phyloP scores from a whole-genome alignment of 1,140 invertebrate genomes.

The Kradibia gibbosae region DNA sequence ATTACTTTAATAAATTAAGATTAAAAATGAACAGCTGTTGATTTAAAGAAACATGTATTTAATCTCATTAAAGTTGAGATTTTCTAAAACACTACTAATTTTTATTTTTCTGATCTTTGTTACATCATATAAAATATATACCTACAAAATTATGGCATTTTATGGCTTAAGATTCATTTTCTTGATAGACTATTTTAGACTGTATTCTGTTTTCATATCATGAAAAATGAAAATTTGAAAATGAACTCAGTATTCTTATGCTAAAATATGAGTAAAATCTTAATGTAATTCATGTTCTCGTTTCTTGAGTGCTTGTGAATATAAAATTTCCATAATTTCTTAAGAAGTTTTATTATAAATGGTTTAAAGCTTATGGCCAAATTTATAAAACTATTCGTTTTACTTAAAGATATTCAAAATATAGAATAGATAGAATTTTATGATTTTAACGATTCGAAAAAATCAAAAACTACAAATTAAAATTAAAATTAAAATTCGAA shows the following conservation, averaged over 20 bases:
- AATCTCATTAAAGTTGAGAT: not conserved
- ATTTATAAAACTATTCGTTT: no score
- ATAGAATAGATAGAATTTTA: no score
- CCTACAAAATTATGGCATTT: not conserved
- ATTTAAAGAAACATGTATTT: not conserved
- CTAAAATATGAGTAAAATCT: no score
- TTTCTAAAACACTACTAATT: not conserved
- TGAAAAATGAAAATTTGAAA: no score
- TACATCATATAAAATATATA: not conserved
- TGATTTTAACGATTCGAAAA: no score
- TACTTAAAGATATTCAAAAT: no score
- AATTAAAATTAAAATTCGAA: no score
- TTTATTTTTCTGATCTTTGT: conserved; percentile 2
- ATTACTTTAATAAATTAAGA: no score
- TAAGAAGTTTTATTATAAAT: not conserved
- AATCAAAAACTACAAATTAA: no score
- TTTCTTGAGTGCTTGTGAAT: not conserved
- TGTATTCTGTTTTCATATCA: no score
- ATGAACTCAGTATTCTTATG: no score
- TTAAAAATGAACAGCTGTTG: no score
- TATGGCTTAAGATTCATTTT: not conserved
- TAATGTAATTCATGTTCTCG: not conserved
- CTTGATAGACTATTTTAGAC: not conserved
- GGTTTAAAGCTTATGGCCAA: not conserved
- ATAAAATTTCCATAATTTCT: not conserved